Conservation (phyloP, 2,113 vertebrate genomes). For the Monopterus albus region DNA sequence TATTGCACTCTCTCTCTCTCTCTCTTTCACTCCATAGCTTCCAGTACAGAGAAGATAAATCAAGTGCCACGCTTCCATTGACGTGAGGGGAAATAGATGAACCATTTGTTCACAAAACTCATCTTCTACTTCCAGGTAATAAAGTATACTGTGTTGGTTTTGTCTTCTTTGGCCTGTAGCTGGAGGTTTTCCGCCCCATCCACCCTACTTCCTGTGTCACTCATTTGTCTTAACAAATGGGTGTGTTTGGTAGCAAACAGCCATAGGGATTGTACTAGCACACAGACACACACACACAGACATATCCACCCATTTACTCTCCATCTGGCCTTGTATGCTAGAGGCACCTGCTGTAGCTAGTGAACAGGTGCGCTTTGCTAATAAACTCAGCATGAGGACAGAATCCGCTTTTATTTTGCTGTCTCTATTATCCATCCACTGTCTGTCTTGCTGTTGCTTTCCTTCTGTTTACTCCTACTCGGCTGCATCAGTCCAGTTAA, state of each 20-base stretch:
- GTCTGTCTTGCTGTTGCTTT: background rate
- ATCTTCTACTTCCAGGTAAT: conserved; percentile 77
- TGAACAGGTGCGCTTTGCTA: conserved; percentile 38
- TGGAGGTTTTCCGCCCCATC: conserved; percentile 49
- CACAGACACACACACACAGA: background rate
- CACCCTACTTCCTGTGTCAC: conserved; percentile 29
- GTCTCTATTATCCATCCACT: conserved; percentile 14
- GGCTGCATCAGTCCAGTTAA: background rate
- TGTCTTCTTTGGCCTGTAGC: conserved; percentile 35
- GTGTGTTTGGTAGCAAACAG: conserved; percentile 53
- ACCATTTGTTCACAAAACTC: conserved; percentile 78
- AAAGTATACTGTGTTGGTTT: conserved; percentile 61
- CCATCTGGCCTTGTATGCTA: background rate
- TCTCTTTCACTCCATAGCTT: conserved; percentile 68
- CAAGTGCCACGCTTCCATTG: conserved; percentile 69
- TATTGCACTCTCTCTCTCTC: conserved; percentile 12
- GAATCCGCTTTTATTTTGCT: conserved; percentile 25
- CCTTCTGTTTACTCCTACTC: conserved; percentile 1
- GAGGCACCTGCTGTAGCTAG: conserved; percentile 35
- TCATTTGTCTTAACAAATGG: conserved; percentile 73
- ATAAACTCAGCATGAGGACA: conserved; percentile 38
- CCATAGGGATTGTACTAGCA: conserved; percentile 21
- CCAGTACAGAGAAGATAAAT: conserved; percentile 73
- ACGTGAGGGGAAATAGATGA: conserved; percentile 76
- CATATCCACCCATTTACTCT: background rate